Evolutionary conservation across 30 jellyfish, hydroid and myxozoan species (phyloP).

Genomic region (Phacellophora camtschatica): DNA sequence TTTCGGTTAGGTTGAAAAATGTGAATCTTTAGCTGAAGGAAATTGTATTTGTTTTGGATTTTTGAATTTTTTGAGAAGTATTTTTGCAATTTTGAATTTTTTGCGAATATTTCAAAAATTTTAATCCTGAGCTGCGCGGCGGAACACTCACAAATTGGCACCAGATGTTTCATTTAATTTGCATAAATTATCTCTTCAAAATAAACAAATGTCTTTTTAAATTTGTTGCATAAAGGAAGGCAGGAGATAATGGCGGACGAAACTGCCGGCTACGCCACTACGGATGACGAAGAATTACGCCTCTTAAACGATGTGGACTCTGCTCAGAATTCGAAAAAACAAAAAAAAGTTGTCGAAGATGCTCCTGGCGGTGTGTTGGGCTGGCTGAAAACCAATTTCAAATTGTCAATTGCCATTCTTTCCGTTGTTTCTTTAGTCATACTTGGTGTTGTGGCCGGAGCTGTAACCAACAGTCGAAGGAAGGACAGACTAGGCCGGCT

Average conservation of each 20-base stretch:
- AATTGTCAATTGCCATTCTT: conserved; percentile 63
- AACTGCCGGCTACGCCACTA: conserved; percentile 4
- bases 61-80: too few relatives aligned
- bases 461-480: conserved; percentile 53
- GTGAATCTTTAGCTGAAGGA: too few relatives aligned
- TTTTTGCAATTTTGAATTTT: too few relatives aligned
- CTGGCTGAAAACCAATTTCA: conserved; percentile 53
- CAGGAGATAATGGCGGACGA: conserved; percentile 1
- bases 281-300: conserved; percentile 57
- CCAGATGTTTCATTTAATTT: background rate
- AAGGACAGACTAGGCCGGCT: conserved; percentile 17
- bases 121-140: too few relatives aligned
- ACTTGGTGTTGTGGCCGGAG: conserved; percentile 89
- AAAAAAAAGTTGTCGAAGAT: background rate
- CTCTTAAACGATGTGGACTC: conserved; percentile 62
- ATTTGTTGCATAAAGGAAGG: background rate
- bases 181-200: background rate
- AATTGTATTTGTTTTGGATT: too few relatives aligned
- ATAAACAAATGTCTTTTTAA: background rate
- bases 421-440: conserved; percentile 63
- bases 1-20: too few relatives aligned
- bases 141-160: background rate
- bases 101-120: too few relatives aligned
- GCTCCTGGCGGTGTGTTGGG: background rate
- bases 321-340: conserved; percentile 1